Evolutionary conservation across 2,888 invertebrate genomes (phyloP).

Genomic region (Meteorus colon): DNA sequence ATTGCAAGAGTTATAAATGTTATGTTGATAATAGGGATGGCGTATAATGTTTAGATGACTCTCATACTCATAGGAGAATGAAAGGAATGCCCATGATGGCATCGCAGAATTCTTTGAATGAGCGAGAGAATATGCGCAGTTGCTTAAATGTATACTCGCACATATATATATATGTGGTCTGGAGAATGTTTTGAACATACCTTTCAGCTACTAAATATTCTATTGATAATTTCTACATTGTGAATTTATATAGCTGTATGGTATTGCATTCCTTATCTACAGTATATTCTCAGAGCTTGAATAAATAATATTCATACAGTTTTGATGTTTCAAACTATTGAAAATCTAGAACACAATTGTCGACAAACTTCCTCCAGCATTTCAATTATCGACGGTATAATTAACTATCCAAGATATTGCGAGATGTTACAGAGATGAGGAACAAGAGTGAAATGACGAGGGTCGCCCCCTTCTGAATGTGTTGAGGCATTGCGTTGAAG

Average conservation of each 20-base stretch:
- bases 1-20: constrained; percentile 47
- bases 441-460: constrained; percentile 35
- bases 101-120: constrained; percentile 48
- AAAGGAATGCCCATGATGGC: constrained; percentile 53
- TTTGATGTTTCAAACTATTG: constrained; percentile 13
- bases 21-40: constrained; percentile 13
- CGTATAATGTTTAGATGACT: not conserved
- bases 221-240: constrained; percentile 2
- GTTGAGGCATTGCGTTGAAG: constrained; percentile 28
- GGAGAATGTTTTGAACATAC: constrained; percentile 7
- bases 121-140: constrained; percentile 39
- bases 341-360: constrained; percentile 8
- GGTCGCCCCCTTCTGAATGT: constrained; percentile 31
- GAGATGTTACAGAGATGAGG: constrained; percentile 10
- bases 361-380: constrained; percentile 12
- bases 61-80: constrained; percentile 43
- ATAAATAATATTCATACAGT: not conserved
- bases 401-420: constrained; percentile 34
- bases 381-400: constrained; percentile 32
- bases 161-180: not conserved
- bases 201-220: constrained; percentile 12
- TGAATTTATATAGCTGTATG: not conserved
- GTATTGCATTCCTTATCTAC: too few relatives aligned
- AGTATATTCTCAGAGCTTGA: not conserved
- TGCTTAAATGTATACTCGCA: not conserved